These are phyloP conservation scores for Tiliacea citrago DNA, from an alignment of 2,888 invertebrate species.

Conservation along the genomic window DNA sequence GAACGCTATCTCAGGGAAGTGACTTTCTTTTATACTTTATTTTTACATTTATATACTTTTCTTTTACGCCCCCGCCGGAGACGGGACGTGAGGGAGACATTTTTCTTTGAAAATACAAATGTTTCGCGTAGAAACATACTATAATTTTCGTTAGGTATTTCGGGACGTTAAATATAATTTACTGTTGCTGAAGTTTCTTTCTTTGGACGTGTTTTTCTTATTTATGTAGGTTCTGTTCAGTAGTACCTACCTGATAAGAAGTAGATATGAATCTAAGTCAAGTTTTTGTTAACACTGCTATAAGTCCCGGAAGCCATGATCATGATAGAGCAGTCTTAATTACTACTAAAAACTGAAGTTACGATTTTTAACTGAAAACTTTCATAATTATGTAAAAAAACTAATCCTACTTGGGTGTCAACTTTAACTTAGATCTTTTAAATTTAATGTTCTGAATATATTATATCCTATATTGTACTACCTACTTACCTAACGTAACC, in stretches of 20 bases:
- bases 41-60: conserved; percentile 82
- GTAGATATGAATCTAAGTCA: not conserved
- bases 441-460: not conserved
- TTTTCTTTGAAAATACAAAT: conserved; percentile 70
- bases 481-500: conserved; percentile 29
- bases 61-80: conserved; percentile 83
- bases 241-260: not conserved
- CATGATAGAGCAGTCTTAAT: not conserved
- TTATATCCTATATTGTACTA: conserved; percentile 11
- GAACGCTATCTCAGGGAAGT: conserved; percentile 82
- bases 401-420: not conserved
- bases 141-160: conserved; percentile 64
- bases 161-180: conserved; percentile 64
- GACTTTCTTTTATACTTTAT: conserved; percentile 84
- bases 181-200: conserved; percentile 47
- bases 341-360: not conserved
- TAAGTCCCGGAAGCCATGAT: not conserved
- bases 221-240: not conserved
- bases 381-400: not conserved
- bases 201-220: conserved; percentile 10
- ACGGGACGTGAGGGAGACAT: conserved; percentile 77
- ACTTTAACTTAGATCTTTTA: not conserved
- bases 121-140: conserved; percentile 52
- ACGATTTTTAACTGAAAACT: not conserved
- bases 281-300: not conserved